Evolutionary conservation across 2,888 invertebrate genomes (phyloP).

Genomic region (Melipona beecheii): DNA sequence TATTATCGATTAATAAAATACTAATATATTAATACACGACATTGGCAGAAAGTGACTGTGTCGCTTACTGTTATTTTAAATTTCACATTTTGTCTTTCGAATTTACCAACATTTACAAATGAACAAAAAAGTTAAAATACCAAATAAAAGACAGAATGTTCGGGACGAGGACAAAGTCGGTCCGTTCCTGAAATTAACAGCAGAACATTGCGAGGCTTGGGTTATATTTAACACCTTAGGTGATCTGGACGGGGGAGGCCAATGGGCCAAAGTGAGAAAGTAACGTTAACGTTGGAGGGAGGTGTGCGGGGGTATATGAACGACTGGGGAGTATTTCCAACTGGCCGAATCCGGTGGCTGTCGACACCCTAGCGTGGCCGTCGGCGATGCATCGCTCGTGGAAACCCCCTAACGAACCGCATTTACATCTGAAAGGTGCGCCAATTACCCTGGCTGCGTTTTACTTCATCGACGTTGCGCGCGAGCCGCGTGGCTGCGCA

Average conservation of each 20-base stretch:
- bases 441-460: constrained; percentile 79
- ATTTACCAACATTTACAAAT: no score
- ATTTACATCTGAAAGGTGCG: constrained; percentile 82
- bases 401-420: constrained; percentile 80
- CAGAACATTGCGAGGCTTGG: constrained; percentile 41
- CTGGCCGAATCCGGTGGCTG: constrained; percentile 64
- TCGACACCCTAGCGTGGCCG: constrained; percentile 60
- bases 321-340: constrained; percentile 69
- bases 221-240: constrained; percentile 54
- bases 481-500: constrained; percentile 45
- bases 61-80: no score
- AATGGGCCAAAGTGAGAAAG: constrained; percentile 36
- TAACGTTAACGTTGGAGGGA: constrained; percentile 38
- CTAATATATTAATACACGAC: no score
- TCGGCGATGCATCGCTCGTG: constrained; percentile 69
- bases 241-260: constrained; percentile 20
- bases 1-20: no score
- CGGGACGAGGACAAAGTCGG: constrained; percentile 31
- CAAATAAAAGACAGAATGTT: no score
- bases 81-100: no score
- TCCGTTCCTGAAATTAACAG: constrained; percentile 42
- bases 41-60: no score
- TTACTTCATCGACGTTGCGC: constrained; percentile 75
- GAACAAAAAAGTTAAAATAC: no score
- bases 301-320: constrained; percentile 59